Base-by-base conservation (phyloP, 2,797 vertebrate species). In the Myoxocephalus aenaeus region DNA sequence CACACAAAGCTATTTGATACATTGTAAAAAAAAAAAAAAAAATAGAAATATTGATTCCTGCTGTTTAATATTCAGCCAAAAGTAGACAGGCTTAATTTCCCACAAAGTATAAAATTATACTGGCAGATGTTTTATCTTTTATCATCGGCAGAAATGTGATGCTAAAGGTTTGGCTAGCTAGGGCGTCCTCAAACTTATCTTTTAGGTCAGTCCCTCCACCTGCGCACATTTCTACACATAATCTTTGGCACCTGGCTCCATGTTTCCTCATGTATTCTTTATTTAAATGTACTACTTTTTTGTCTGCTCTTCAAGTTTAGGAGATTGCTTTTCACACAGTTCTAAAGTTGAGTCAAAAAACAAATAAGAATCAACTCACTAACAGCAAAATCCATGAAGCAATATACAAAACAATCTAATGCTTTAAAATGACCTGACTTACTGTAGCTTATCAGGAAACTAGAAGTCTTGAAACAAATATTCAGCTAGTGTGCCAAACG, bases 361-460 rank as follows among this genome's bases (percentile, higher is more conserved):
- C 1, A 61, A 61, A 14, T 54, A 68, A 34, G 25, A 73, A 66
- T 36, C 5, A 15, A 59, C 29, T 50, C 2, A 48, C 10, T 61
- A 34, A 69, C 18, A 69, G 14, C 56, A 61, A 79, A 27, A 62
- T 62, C 59, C 18, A 46, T 34, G 25, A 20, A 78, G 46, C 22
- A 56, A 54, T 11, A 48, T 38, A 64, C 42, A 61, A 72, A 77
- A 51, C 27, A 57, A 15, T 32, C 20, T 46, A 38, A 61, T 44
- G 42, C 56, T 50, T 32, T 44, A 71, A 78, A 75, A 65, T 50
- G 6, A 65, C 46, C 42, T 11, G 15, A 70, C 27, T 64, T 12
- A 38, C 27, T 53, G 44, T 44, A 57, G 69, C 63, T 85, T 77
- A 72, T 80, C 78, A 77, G 79, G 51, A 84, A 67, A 78, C 59